Evolutionary conservation across 2,888 invertebrate genomes (phyloP), one percentile per base, ranked within the genome.

Genomic region (Epinotia bilunana): DNA sequence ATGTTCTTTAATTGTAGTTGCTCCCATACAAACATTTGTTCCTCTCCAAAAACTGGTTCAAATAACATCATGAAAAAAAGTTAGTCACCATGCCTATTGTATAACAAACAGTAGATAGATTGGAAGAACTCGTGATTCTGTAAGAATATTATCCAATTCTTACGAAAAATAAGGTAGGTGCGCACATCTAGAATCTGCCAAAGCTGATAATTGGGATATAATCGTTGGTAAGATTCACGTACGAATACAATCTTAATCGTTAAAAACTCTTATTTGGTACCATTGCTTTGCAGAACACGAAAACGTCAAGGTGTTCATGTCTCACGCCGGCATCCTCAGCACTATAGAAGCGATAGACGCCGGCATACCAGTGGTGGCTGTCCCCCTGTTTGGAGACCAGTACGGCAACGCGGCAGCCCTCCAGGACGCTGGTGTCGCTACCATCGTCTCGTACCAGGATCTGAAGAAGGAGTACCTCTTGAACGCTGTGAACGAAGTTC

Each of bases 381-480:
- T 97, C 49, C 97, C 97, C 6, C 93, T 96, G 67, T 96, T 95
- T 81, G 96, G 96, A 1, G 96, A 96, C 83, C 96, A 97, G 83
- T 95, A 95, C 77, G 94, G 95, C 0, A 97, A 97, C 83, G 95
- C 95, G 0, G 94, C 94, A 61, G 95, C 95, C 0, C 85, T 96
- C 3, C 94, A 95, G 81, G 95, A 95, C 67, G 94, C 95, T 11
- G 95, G 95, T 7, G 89, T 95, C 5, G 96, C 95, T 0, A 89
- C 95, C 0, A 90, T 95, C 7, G 88, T 96, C 1, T 84, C 94
- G 57, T 95, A 95, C 78, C 86, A 94, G 63, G 91, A 95, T 53
- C 90, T 96, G 60, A 95, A 91, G n/a, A 95, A 95, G 79, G 91
- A 95, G 58, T 91, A 87, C 65, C 88, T 96, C 33, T 83, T 93